Conservation (phyloP, 2,113 vertebrate species). For the Cardinalis cardinalis region DNA sequence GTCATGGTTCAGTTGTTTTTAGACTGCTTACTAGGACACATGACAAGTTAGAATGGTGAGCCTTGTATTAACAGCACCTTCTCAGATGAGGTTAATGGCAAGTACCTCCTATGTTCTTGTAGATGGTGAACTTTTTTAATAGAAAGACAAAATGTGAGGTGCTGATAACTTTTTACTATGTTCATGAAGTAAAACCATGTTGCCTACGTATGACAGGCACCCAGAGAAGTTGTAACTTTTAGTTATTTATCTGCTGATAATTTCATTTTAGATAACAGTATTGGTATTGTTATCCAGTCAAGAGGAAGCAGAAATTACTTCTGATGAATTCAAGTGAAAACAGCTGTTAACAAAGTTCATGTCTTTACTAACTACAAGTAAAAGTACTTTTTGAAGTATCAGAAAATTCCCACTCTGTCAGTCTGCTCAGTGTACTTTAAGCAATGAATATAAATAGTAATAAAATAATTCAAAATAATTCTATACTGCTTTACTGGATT, state of each 20-base stretch:
- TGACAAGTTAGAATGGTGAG: background rate
- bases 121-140: background rate
- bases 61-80: background rate
- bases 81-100: background rate
- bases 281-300: conserved; percentile 15
- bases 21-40: background rate
- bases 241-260: background rate
- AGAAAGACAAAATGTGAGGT: background rate
- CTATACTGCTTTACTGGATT: background rate
- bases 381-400: background rate
- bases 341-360: background rate
- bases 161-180: background rate
- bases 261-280: conserved; percentile 50
- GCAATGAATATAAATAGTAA: background rate
- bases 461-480: background rate
- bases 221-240: background rate
- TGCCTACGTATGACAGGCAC: background rate
- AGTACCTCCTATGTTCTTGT: background rate
- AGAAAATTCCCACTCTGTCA: background rate
- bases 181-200: background rate
- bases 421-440: background rate
- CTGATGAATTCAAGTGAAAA: conserved; percentile 60
- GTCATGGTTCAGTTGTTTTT: background rate
- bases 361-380: background rate
- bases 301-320: conserved; percentile 27